Base-by-base conservation (phyloP, 2,888 invertebrate genomes). In the Eupithecia dodoneata region DNA sequence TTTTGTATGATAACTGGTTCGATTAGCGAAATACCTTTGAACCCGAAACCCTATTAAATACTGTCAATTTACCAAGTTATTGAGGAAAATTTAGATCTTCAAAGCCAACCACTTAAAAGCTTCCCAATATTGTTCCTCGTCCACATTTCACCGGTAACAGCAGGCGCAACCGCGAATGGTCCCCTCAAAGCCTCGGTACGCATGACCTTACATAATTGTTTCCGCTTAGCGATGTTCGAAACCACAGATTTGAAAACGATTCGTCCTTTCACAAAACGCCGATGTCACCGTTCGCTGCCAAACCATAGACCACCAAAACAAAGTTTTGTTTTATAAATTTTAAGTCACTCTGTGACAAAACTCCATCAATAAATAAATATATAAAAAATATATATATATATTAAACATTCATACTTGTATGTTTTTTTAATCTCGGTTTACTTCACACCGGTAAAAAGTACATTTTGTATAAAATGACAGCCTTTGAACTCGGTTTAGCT, bases 161-260 rank as follows among this genome's bases (percentile, higher is more conserved):
- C n/a, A 2, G 55, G n/a, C 18, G 9, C 9, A 59, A 59, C 55
- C 18, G 55, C 55, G 18, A n/a, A 41, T 65, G 41, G 65, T 65
- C 30, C 41, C 41, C 13, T 65, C 65, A 65, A 41, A 12, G 59
- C 55, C 67, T 55, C 45, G 63, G 10, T 30, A 63, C 74, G 74
- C 74, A 63, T 75, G 75, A 18, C 42, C 42, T 41, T 18, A 65
- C 71, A 75, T 75, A 71, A 75, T 71, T 71, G 65, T 49, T 18
- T 65, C 71, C 74, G 71, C 74, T 74, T 7, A 55, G 55, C 55
- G 55, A 55, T n/a, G 55, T n/a, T n/a, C n/a, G 7, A 44, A 44
- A 63, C 18, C 13, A 7, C 47, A 4, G 30, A 30, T 65, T 65
- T 65, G 5, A 41, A 65, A 41, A 13, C 30, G 30, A 12, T 12